These are phyloP conservation scores for Corydoras maculifer DNA, from an alignment of 2,113 vertebrate genomes.

Conservation along the genomic window DNA sequence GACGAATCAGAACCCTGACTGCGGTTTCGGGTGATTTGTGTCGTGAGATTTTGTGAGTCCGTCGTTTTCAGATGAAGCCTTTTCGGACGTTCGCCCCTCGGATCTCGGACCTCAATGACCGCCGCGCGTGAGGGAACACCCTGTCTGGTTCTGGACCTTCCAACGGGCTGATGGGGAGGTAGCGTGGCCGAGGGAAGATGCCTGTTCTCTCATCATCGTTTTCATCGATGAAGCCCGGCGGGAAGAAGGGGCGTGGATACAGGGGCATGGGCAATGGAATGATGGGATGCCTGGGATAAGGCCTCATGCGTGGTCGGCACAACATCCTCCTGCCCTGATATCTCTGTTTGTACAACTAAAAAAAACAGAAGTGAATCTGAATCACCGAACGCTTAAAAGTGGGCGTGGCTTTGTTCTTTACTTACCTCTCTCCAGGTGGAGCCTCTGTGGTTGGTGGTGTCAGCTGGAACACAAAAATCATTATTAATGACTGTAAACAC, in stretches of 20 bases:
- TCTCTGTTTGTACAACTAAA: slow-evolving; percentile 54
- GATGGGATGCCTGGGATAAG: background rate
- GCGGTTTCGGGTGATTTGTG: background rate
- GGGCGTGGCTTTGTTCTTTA: background rate
- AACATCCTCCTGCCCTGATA: slow-evolving; percentile 29
- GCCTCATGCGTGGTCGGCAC: fast-evolving
- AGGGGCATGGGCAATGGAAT: slow-evolving; percentile 30
- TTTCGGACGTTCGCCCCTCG: slow-evolving; percentile 47
- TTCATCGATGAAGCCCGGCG: slow-evolving; percentile 65
- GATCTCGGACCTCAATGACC: slow-evolving; percentile 21
- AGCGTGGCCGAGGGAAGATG: slow-evolving; percentile 57
- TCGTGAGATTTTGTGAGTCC: background rate
- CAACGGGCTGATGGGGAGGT: slow-evolving; percentile 49
- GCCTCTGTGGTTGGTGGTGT: slow-evolving; percentile 40
- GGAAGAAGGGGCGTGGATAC: slow-evolving; percentile 44
- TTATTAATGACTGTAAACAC: background rate
- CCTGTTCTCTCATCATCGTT: slow-evolving; percentile 58
- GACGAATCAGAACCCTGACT: background rate
- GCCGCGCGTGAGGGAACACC: slow-evolving; percentile 24
- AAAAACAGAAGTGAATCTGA: background rate
- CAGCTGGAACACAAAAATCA: slow-evolving; percentile 29
- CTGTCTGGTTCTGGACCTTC: slow-evolving; percentile 5
- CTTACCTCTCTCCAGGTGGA: slow-evolving; percentile 65
- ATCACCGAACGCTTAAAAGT: too few relatives aligned
- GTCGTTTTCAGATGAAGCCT: slow-evolving; percentile 60